These are phyloP conservation scores for Lethenteron reissneri DNA, from an alignment of 2,113 vertebrate genomes.

Conservation along the genomic window DNA sequence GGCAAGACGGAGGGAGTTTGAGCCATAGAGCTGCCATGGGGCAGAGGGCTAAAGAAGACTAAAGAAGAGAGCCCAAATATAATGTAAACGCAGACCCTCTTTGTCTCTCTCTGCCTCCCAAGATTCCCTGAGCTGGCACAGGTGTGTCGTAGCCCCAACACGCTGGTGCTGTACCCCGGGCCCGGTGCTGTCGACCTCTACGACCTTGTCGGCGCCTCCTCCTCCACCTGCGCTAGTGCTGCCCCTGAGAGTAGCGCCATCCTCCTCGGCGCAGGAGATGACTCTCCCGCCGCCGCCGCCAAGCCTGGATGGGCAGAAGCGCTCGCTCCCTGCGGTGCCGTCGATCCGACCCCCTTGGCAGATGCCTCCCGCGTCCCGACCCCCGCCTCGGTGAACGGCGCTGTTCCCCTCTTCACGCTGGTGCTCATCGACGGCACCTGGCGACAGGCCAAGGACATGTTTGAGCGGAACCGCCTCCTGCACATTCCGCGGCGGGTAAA, in stretches of 20 bases:
- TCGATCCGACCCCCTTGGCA: not conserved
- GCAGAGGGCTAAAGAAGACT: too few species aligned
- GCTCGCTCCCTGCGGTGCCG: not conserved
- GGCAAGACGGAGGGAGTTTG: too few species aligned
- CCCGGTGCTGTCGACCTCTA: not conserved
- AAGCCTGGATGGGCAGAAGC: too few species aligned
- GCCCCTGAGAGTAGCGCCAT: too few species aligned
- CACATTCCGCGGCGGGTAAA: constrained; percentile 3
- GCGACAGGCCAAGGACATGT: constrained; percentile 4
- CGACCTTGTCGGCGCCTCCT: not conserved
- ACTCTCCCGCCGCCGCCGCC: too few species aligned
- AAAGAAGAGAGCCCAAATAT: too few species aligned
- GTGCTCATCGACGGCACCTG: constrained; percentile 3
- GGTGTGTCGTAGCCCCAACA: constrained; percentile 5
- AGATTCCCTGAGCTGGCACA: constrained; percentile 1
- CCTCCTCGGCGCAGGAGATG: too few species aligned
- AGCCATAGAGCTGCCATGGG: too few species aligned
- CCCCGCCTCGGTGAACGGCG: not conserved
- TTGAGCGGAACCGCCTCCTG: not conserved
- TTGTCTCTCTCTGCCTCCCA: not conserved
- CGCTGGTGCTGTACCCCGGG: constrained; percentile 1
- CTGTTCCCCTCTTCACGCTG: not conserved
- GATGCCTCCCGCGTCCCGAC: too few species aligned
- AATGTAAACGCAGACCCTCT: too few species aligned
- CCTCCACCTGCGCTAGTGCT: not conserved